Evolutionary conservation across 2,113 vertebrate genomes (phyloP), one percentile per base, ranked within the genome.

Genomic region (Anhinga rufa): DNA sequence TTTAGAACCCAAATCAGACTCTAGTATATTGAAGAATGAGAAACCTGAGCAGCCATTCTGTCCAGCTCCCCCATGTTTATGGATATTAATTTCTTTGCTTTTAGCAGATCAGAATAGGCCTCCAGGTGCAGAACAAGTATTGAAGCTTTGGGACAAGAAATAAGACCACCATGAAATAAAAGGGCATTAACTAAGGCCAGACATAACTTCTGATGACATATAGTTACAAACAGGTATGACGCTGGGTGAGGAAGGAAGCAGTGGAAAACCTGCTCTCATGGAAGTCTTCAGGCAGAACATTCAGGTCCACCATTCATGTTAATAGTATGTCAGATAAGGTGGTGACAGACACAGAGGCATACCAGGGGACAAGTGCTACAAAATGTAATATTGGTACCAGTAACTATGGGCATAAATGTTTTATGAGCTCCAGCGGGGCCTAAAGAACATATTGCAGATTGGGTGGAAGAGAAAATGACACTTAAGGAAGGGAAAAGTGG

Each of bases 381-480:
- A 58, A 92, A 91, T 26, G 42, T 17, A 75, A 8, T 48, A 69
- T 88, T 64, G 80, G 84, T 65, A 71, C 80, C 2, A 0, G 4
- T 62, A 95, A 92, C n/a, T 65, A 81, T 3, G 1, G 52, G 38
- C 64, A 92, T 86, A 70, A 96, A 95, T 44, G 57, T 95, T 92
- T 91, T 69, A 92, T 51, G 60, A 93, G 65, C 72, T 92, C 93
- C 86, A 96, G 80, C 86, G 68, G 77, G 51, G 81, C 60, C 77
- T 88, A 60, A 86, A 91, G 78, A 95, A 92, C 83, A 81, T 86
- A 93, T 6, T 82, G 65, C 38, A 82, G 81, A 91, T 78, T 86
- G 77, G 48, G 38, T 93, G n/a, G 72, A 96, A 95, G 11, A 91
- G 55, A 95, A 95, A 93, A 89, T 25, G 12, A 81, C 3, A 17